Percentiles rank a stretch among this genome's conserved stretches.
Conservation (phyloP, 2,888 invertebrate genomes). For the Archips crataeganus region DNA sequence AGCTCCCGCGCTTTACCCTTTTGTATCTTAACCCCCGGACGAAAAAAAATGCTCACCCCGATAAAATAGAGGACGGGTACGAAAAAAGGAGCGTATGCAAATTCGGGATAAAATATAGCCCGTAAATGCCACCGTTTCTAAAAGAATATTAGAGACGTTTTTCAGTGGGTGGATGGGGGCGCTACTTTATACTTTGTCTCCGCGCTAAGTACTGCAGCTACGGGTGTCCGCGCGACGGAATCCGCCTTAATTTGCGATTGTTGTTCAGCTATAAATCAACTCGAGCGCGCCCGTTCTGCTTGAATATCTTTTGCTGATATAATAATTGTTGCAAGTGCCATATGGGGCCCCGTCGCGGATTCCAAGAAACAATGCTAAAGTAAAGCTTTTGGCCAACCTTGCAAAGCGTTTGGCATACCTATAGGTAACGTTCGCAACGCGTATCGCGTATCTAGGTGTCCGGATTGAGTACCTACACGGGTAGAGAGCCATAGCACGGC, state of each 20-base stretch:
- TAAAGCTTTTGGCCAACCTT: not conserved
- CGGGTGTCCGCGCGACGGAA: conserved; percentile 77
- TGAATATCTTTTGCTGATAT: conserved; percentile 32
- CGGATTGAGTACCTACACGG: no score
- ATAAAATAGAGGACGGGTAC: conserved; percentile 86
- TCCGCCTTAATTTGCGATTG: conserved; percentile 82
- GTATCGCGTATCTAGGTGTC: no score
- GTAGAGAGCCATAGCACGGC: no score
- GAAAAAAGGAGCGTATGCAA: conserved; percentile 87
- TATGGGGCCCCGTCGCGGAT: conserved; percentile 17
- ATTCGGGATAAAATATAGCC: conserved; percentile 87
- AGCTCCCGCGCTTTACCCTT: conserved; percentile 84
- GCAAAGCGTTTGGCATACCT: not conserved
- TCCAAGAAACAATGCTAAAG: conserved; percentile 18
- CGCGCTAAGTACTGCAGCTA: conserved; percentile 81
- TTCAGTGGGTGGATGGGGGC: conserved; percentile 85
- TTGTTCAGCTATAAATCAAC: conserved; percentile 80
- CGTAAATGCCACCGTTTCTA: conserved; percentile 87
- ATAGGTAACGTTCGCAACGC: no score
- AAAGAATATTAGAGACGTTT: conserved; percentile 87
- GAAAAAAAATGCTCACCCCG: conserved; percentile 83
- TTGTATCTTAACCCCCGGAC: conserved; percentile 86
- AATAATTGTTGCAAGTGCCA: conserved; percentile 41
- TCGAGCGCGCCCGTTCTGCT: conserved; percentile 51
- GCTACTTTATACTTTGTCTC: conserved; percentile 85